Conservation (phyloP, 1,140 invertebrate genomes). For the Acromyrmex charruanus region DNA sequence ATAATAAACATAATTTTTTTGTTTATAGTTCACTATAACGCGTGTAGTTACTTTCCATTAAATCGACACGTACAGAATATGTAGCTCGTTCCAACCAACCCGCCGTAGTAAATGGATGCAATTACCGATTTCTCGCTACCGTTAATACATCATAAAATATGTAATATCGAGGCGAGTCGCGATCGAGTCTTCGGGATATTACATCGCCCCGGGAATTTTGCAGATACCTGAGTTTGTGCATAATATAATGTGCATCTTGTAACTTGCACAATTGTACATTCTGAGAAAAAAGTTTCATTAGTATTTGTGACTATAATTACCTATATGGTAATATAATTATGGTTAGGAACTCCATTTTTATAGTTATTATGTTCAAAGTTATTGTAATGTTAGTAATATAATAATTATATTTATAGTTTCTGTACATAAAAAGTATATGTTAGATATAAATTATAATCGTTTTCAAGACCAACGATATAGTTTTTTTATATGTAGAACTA, state of each 20-base stretch:
- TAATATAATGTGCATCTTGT: conserved; percentile 5
- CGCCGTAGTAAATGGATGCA: conserved; percentile 59
- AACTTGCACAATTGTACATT: background rate
- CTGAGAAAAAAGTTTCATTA: too few species aligned
- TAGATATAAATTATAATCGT: too few species aligned
- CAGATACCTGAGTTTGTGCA: background rate
- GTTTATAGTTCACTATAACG: conserved; percentile 1
- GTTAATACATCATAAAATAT: conserved; percentile 75
- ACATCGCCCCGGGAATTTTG: conserved; percentile 37
- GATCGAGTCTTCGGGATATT: conserved; percentile 49
- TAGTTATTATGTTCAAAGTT: too few species aligned
- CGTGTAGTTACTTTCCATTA: conserved; percentile 52
- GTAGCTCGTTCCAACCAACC: conserved; percentile 58
- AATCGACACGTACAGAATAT: conserved; percentile 62
- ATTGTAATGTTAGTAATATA: too few species aligned
- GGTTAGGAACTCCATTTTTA: too few species aligned
- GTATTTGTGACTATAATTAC: too few species aligned
- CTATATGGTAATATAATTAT: too few species aligned
- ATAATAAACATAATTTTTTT: conserved; percentile 37
- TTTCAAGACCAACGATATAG: too few species aligned
- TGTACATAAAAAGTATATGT: too few species aligned
- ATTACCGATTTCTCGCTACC: conserved; percentile 76
- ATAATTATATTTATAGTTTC: too few species aligned
- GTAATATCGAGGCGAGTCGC: conserved; percentile 65
- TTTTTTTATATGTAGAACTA: too few species aligned